phyloP scores from a whole-genome alignment of 1,140 invertebrate genomes.

The Archivesica marissinica region DNA sequence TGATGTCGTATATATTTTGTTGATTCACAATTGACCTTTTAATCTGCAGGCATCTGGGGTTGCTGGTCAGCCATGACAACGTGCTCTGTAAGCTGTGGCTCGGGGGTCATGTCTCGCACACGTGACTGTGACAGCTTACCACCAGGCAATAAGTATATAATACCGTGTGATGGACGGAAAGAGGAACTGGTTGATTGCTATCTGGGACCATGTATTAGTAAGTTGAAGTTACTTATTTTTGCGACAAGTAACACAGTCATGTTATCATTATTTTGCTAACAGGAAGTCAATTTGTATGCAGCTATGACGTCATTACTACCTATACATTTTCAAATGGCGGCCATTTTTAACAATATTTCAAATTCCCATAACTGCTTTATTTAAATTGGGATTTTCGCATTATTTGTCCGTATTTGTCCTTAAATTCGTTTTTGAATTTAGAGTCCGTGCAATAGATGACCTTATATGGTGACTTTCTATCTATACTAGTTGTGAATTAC shows the following conservation, averaged over 20 bases:
- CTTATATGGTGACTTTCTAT: no score
- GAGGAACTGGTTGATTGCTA: conserved; percentile 30
- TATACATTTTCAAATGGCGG: no score
- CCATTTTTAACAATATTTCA: no score
- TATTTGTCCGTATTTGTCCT: no score
- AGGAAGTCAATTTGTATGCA: not conserved
- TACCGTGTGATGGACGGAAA: conserved; percentile 68
- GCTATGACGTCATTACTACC: no score
- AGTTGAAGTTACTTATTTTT: not conserved
- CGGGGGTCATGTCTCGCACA: conserved; percentile 59
- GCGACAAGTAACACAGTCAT: not conserved
- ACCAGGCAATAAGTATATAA: conserved; percentile 55
- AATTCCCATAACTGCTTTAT: no score
- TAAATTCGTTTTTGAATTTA: no score
- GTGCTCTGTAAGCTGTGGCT: conserved; percentile 75
- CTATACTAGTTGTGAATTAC: no score
- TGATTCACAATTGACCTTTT: no score
- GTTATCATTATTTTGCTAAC: not conserved
- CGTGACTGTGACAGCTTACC: conserved; percentile 66
- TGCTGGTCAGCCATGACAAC: conserved; percentile 74
- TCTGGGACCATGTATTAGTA: conserved; percentile 54
- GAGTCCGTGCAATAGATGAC: no score
- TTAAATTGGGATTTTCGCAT: no score
- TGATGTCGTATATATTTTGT: no score
- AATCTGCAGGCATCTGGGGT: conserved; percentile 71